Evolutionary conservation across 2,113 vertebrate species (phyloP), one percentile per base, ranked within the genome.

Genomic region (Corythaixoides concolor): DNA sequence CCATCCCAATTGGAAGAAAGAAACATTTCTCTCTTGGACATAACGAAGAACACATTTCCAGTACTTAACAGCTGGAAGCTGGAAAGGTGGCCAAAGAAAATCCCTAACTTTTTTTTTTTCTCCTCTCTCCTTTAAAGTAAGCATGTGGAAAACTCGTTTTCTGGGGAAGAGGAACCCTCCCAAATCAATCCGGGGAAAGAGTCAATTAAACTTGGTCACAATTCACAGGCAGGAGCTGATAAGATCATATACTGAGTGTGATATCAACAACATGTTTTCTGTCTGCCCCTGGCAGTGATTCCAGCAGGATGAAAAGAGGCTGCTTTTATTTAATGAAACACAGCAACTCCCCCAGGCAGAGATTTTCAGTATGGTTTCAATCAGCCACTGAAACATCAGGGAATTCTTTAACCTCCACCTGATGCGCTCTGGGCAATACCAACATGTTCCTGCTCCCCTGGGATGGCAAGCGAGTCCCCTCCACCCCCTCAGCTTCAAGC

Each of bases 41-140:
- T 97, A 96, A 97, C 76, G 81, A 96, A 93, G 74, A 96, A 84
- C 95, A 96, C 68, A 90, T 97, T 97, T 96, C 85, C 50, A 92
- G 86, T 62, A 35, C 86, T 91, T 84, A 91, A 72, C 95, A 97
- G 94, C 90, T 96, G 93, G 94, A 95, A 95, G 88, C 50, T 81
- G 70, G 84, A 96, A 91, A 96, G 87, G 88, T 94, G 33, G 97
- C 94, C 96, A 97, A 96, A 97, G 92, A 96, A 97, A 97, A 95
- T 89, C 93, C 95, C 37, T 62, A 49, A 52, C 15, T 79, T 0
- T 2, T 6, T 72, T 76, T 64, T 58, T 28, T 56, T 35, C n/a
- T 30, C n/a, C 33, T 2, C 2, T 8, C 4, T 1, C 26, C 39
- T 92, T 94, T 93, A 55, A 80, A 91, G 79, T 50, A 95, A 88